These are phyloP conservation scores for Strix uralensis DNA, from an alignment of 2,113 vertebrate genomes.

Conservation along the genomic window DNA sequence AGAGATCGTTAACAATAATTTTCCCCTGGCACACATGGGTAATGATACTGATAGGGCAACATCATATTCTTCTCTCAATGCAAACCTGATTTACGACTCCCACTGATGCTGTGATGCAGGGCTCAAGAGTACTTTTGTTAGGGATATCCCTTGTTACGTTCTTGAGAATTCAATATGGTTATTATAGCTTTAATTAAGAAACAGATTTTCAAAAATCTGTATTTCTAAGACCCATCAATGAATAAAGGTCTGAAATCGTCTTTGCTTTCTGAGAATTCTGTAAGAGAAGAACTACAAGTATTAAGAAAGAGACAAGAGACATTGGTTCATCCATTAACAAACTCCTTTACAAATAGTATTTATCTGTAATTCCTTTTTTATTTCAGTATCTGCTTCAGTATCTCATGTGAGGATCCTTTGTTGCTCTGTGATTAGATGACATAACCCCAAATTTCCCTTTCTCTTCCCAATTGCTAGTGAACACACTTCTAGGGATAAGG, in stretches of 20 bases:
- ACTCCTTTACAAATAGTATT: neutral
- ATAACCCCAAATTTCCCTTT: neutral
- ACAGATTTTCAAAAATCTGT: neutral
- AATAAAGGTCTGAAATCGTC: neutral
- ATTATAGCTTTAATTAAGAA: neutral
- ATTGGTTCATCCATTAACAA: neutral
- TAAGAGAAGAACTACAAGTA: neutral
- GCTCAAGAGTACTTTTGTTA: neutral
- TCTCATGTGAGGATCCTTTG: neutral
- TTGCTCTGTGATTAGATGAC: neutral
- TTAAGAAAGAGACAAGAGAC: neutral
- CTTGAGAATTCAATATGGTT: neutral
- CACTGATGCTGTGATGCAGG: neutral
- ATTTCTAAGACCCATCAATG: neutral
- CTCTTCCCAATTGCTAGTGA: neutral
- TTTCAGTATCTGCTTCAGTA: neutral
- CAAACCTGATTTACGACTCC: neutral
- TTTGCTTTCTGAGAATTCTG: neutral
- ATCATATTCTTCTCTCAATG: neutral
- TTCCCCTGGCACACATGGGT: neutral
- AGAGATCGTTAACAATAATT: neutral
- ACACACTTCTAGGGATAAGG: neutral
- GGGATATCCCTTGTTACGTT: neutral
- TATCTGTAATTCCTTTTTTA: neutral
- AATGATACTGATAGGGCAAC: neutral